A percentile compares a stretch with the other conserved stretches of the same genome.
These are phyloP conservation scores for Agonum fuliginosum DNA, from an alignment of 2,888 invertebrate species.

Conservation along the genomic window DNA sequence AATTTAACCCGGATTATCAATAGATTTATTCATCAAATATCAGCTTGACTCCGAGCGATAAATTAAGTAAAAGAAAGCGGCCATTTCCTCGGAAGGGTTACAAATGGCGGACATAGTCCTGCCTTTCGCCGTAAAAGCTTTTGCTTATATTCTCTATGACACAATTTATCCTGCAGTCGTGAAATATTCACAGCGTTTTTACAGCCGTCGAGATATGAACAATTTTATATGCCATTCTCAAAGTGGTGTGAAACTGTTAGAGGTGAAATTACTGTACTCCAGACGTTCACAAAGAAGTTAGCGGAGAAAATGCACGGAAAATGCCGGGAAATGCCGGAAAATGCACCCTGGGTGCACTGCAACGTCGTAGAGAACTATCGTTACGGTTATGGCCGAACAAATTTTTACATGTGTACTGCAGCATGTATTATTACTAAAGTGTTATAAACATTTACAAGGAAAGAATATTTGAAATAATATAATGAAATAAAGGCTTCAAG, in stretches of 20 bases:
- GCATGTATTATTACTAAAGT: too few relatives aligned
- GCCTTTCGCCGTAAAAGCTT: conserved; percentile 43
- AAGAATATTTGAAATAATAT: too few relatives aligned
- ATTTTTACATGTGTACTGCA: too few relatives aligned
- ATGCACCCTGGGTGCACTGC: background rate
- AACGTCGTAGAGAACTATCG: too few relatives aligned
- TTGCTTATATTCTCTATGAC: conserved; percentile 45
- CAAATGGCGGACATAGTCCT: conserved; percentile 33
- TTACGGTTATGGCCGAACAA: too few relatives aligned
- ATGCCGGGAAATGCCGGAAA: conserved; percentile 1
- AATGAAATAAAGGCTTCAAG: too few relatives aligned
- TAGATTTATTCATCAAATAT: conserved; percentile 33
- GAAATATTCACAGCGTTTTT: conserved; percentile 47
- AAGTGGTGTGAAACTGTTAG: conserved; percentile 41
- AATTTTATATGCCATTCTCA: conserved; percentile 47
- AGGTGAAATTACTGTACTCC: conserved; percentile 45
- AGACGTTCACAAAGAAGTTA: conserved; percentile 23
- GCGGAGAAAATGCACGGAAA: background rate
- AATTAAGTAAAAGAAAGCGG: conserved; percentile 24
- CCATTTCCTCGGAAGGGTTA: conserved; percentile 15
- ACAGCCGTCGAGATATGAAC: background rate
- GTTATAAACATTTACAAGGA: too few relatives aligned
- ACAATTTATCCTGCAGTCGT: conserved; percentile 12
- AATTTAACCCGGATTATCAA: conserved; percentile 56
- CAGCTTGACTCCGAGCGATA: conserved; percentile 8